Evolutionary conservation across 2,888 invertebrate genomes (phyloP).

Genomic region (Beris morrisii): DNA sequence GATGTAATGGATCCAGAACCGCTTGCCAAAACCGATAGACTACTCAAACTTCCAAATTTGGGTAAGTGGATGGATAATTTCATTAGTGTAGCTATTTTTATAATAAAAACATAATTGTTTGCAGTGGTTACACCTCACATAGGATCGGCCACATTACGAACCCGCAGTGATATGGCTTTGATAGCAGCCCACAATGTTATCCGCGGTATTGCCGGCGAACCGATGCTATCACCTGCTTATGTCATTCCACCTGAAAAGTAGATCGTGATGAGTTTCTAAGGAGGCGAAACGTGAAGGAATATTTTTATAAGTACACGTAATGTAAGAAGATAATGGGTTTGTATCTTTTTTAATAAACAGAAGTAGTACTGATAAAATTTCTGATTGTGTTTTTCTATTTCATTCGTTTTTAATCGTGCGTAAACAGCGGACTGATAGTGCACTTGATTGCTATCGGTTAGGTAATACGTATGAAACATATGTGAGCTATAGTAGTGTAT

Average conservation of each 20-base stretch:
- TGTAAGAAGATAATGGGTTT: no score
- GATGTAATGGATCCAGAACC: slow-evolving; percentile 95
- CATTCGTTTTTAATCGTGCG: no score
- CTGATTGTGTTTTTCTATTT: no score
- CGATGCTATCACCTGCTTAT: slow-evolving; percentile 65
- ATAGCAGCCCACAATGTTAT: slow-evolving; percentile 79
- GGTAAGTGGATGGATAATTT: slow-evolving; percentile 58
- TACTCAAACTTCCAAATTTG: slow-evolving; percentile 78
- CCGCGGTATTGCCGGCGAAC: slow-evolving; percentile 70
- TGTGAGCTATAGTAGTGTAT: no score
- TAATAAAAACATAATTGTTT: slow-evolving; percentile 3
- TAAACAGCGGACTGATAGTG: no score
- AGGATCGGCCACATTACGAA: slow-evolving; percentile 79
- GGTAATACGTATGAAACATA: no score
- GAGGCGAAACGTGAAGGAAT: no score
- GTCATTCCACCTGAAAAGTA: neutral
- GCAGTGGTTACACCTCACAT: slow-evolving; percentile 83
- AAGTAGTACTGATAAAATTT: no score
- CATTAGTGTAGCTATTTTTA: neutral
- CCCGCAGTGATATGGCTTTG: slow-evolving; percentile 76
- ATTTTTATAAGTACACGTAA: no score
- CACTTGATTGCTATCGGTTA: no score
- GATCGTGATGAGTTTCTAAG: no score
- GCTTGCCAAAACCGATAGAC: slow-evolving; percentile 74
- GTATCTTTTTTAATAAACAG: no score